These are phyloP conservation scores for Holacanthella duospinosa DNA, from an alignment of 2,888 invertebrate species.

Conservation along the genomic window DNA sequence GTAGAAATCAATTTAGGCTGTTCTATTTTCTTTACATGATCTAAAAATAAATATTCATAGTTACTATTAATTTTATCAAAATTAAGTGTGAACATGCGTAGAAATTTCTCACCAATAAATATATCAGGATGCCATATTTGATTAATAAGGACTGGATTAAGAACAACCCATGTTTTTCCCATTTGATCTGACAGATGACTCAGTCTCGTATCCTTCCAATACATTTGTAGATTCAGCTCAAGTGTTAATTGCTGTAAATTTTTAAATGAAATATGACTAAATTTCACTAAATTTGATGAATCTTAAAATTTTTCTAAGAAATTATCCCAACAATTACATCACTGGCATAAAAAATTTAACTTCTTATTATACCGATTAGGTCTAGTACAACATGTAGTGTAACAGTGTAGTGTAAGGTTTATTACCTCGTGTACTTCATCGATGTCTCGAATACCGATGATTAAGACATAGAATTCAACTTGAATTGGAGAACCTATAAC, in stretches of 20 bases:
- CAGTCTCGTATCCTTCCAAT: constrained; percentile 38
- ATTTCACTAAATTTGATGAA: not conserved
- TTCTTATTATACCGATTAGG: not conserved
- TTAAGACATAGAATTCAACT: constrained; percentile 34
- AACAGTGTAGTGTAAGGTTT: too few relatives aligned
- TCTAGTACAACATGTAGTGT: not conserved
- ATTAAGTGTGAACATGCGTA: too few relatives aligned
- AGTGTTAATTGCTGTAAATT: constrained; percentile 38
- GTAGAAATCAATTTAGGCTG: constrained; percentile 34
- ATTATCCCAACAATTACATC: not conserved
- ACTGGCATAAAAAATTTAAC: too few relatives aligned
- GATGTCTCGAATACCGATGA: constrained; percentile 36
- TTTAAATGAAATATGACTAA: not conserved
- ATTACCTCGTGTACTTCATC: constrained; percentile 36
- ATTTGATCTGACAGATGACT: constrained; percentile 32
- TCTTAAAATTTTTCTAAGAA: not conserved
- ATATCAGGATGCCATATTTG: constrained; percentile 38
- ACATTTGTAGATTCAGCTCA: constrained; percentile 37
- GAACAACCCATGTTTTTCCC: constrained; percentile 32
- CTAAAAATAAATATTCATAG: too few relatives aligned
- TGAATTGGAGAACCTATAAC: constrained; percentile 29
- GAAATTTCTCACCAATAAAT: constrained; percentile 34
- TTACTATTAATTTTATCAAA: not conserved
- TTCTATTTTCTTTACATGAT: constrained; percentile 36
- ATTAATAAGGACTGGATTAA: constrained; percentile 36